A percentile compares a stretch with the other conserved stretches of the same genome.
Conservation (phyloP, 2,797 vertebrate genomes). For the Antrozous pallidus region DNA sequence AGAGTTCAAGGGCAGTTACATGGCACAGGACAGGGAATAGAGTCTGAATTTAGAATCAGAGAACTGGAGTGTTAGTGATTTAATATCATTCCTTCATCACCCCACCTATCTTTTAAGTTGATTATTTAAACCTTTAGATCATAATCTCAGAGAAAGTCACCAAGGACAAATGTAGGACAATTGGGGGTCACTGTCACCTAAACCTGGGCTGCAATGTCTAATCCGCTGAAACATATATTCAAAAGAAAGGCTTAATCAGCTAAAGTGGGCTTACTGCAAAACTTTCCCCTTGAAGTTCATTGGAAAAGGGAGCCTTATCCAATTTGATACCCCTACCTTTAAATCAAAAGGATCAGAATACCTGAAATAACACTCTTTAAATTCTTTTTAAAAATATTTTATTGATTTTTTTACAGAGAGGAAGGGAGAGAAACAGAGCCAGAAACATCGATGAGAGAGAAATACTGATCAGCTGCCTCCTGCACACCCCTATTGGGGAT, state of each 20-base stretch:
- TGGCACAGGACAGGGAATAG: neutral
- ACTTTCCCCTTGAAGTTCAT: neutral
- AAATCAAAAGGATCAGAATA: neutral
- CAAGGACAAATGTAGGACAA: neutral
- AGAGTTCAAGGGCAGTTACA: neutral
- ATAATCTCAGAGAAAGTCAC: slow-evolving; percentile 31
- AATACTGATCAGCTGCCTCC: too few species aligned
- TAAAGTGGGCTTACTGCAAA: neutral
- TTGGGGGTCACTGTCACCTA: neutral
- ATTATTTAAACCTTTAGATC: neutral
- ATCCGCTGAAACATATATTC: neutral
- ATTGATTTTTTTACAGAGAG: too few species aligned
- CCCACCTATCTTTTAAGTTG: neutral
- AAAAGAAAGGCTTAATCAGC: neutral
- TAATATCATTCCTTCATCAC: neutral
- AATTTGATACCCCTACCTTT: neutral
- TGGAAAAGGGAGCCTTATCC: neutral
- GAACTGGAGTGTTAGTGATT: neutral
- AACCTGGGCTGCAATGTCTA: neutral
- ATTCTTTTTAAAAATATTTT: too few species aligned
- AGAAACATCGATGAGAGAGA: too few species aligned
- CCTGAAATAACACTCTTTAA: neutral
- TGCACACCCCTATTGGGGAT: too few species aligned
- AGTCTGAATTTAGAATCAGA: slow-evolving; percentile 13
- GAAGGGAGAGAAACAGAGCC: too few species aligned